Percentiles rank a stretch among this genome's conserved stretches.
Evolutionary conservation across 2,888 invertebrate genomes (phyloP).

Genomic region (Omphaloscelis lunosa): DNA sequence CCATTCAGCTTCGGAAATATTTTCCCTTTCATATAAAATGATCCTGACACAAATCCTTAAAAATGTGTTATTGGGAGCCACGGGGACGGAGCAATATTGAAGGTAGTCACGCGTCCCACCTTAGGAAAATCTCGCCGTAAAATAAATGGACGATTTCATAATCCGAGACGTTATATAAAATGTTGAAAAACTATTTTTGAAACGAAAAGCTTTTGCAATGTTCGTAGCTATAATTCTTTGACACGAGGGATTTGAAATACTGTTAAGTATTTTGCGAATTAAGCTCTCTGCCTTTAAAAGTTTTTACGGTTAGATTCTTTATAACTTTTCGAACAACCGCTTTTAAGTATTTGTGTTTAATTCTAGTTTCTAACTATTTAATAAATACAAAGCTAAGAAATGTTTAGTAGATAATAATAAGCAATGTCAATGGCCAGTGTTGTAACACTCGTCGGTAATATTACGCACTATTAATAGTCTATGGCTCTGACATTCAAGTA

Average conservation of each 20-base stretch:
- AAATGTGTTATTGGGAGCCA: slow-evolving; percentile 80
- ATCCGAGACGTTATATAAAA: slow-evolving; percentile 60
- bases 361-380: too few relatives aligned
- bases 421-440: too few relatives aligned
- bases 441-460: too few relatives aligned
- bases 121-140: slow-evolving; percentile 65
- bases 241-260: slow-evolving; percentile 9
- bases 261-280: slow-evolving; percentile 9
- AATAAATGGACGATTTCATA: slow-evolving; percentile 70
- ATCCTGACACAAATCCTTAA: slow-evolving; percentile 81
- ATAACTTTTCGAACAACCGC: too few relatives aligned
- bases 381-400: too few relatives aligned
- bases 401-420: too few relatives aligned
- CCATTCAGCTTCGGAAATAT: slow-evolving; percentile 76
- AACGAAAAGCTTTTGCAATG: slow-evolving; percentile 44
- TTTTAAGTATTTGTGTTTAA: too few relatives aligned
- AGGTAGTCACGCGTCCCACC: slow-evolving; percentile 68
- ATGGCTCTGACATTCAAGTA: too few relatives aligned
- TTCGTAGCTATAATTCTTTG: slow-evolving; percentile 31
- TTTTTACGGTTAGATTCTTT: too few relatives aligned
- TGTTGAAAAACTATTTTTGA: slow-evolving; percentile 58
- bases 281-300: too few relatives aligned
- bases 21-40: slow-evolving; percentile 78
- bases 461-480: too few relatives aligned
- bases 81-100: slow-evolving; percentile 71